These are phyloP conservation scores for Geopemphigus sp. DNA, from an alignment of 1,140 invertebrate genomes.

Conservation along the genomic window DNA sequence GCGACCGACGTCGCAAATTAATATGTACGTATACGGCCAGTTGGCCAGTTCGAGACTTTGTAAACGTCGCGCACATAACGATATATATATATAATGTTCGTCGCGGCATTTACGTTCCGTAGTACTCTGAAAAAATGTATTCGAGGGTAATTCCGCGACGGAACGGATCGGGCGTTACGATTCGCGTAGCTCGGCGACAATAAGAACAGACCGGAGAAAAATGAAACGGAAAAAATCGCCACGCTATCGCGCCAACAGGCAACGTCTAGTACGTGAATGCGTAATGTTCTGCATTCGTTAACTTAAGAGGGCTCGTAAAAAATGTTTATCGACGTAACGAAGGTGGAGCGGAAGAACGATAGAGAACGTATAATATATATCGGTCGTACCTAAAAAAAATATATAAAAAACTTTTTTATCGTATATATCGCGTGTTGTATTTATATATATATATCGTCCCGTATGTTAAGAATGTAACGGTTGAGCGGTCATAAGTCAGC, in stretches of 20 bases:
- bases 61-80: too few relatives aligned
- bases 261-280: background rate
- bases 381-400: background rate
- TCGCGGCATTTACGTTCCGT: too few relatives aligned
- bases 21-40: too few relatives aligned
- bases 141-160: too few relatives aligned
- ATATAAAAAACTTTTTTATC: background rate
- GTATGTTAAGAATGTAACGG: background rate
- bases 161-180: too few relatives aligned
- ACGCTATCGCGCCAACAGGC: background rate
- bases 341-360: background rate
- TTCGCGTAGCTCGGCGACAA: too few relatives aligned
- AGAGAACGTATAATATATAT: background rate
- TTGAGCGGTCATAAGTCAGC: background rate
- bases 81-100: too few relatives aligned
- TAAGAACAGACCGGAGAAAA: too few relatives aligned
- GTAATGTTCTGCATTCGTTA: constrained; percentile 10
- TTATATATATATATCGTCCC: too few relatives aligned
- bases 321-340: background rate
- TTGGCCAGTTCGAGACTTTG: too few relatives aligned
- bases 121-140: background rate
- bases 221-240: too few relatives aligned
- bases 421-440: background rate
- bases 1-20: too few relatives aligned
- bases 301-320: background rate